These are phyloP conservation scores for Eilema caniola DNA, from an alignment of 2,888 invertebrate species.

Conservation along the genomic window DNA sequence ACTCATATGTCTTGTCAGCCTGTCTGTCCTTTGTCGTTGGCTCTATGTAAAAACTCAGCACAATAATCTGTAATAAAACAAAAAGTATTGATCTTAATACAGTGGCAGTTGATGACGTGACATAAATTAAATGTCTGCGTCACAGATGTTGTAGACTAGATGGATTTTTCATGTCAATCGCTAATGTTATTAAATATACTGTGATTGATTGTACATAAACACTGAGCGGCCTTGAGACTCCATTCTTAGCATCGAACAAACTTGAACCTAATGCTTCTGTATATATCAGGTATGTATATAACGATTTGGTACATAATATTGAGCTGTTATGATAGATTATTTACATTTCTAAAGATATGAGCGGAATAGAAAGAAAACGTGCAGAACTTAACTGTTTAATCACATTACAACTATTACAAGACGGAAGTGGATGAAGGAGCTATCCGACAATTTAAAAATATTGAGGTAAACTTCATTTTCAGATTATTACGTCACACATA, in stretches of 20 bases:
- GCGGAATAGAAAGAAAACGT: not conserved
- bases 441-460: no score
- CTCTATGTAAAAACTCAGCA: not conserved
- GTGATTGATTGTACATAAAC: slow-evolving; percentile 3
- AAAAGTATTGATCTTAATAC: no score
- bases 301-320: not conserved
- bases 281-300: not conserved
- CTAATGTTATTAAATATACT: slow-evolving; percentile 47
- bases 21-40: not conserved
- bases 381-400: no score
- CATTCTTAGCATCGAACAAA: not conserved
- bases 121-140: not conserved
- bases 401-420: no score
- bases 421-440: no score
- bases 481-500: no score
- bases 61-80: not conserved
- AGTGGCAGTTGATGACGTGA: not conserved
- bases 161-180: slow-evolving; percentile 58
- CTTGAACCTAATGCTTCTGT: not conserved
- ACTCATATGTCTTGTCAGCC: no score
- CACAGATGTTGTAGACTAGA: slow-evolving; percentile 21
- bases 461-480: no score
- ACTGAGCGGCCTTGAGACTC: not conserved
- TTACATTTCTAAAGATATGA: no score
- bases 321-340: not conserved